phyloP scores from a whole-genome alignment of 2,113 vertebrate genomes.

The Misgurnus anguillicaudatus region DNA sequence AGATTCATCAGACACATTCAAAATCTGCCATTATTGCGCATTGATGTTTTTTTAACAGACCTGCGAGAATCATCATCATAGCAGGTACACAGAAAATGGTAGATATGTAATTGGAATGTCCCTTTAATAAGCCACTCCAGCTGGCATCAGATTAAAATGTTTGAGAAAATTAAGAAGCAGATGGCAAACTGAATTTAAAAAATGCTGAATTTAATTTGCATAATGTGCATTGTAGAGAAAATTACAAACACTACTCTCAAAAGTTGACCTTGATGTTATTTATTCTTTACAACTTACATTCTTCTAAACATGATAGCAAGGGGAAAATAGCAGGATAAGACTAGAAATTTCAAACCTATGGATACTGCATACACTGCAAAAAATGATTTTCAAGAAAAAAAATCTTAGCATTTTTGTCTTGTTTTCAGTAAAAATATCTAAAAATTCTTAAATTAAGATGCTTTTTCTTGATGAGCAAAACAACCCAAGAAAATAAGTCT shows the following conservation, averaged over 20 bases:
- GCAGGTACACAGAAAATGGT: slow-evolving; percentile 3
- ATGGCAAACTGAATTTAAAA: slow-evolving; percentile 31
- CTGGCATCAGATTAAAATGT: slow-evolving; percentile 17
- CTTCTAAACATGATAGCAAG: not conserved
- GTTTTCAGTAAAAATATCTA: no score
- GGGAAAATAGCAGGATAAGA: slow-evolving; percentile 4
- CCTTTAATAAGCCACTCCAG: slow-evolving; percentile 32
- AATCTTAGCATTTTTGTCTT: no score
- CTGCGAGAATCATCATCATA: slow-evolving; percentile 16
- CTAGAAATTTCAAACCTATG: not conserved
- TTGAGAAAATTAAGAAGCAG: slow-evolving; percentile 22
- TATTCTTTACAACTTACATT: not conserved
- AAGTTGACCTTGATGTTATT: slow-evolving; percentile 29
- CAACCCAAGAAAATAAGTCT: no score
- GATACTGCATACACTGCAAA: not conserved
- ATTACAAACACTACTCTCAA: slow-evolving; percentile 7
- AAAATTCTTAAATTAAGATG: no score
- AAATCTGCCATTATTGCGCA: slow-evolving; percentile 23
- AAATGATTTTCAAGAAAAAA: no score
- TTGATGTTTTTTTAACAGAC: slow-evolving; percentile 13
- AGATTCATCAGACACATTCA: not conserved
- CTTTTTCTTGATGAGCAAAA: no score
- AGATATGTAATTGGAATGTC: slow-evolving; percentile 22
- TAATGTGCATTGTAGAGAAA: slow-evolving; percentile 24
- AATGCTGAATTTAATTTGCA: slow-evolving; percentile 26